phyloP scores from a whole-genome alignment of 64 coral and sea anemone species.

The Pocillopora verrucosa region DNA sequence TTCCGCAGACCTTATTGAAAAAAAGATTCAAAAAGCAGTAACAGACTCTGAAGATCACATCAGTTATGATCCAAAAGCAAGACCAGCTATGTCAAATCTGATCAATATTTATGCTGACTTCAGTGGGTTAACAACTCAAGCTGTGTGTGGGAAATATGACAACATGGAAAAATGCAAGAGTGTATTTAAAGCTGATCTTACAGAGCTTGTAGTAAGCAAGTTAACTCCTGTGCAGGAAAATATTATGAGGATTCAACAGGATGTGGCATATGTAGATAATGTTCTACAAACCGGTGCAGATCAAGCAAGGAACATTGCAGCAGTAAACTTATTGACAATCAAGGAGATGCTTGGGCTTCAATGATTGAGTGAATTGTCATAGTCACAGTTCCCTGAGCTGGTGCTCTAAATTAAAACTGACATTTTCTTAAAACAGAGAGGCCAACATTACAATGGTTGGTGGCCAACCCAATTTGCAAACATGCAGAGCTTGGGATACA shows the following conservation, averaged over 20 bases:
- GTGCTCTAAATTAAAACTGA: no score
- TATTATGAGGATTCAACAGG: conserved; percentile 15
- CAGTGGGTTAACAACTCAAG: conserved; percentile 31
- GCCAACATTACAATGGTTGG: no score
- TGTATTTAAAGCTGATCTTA: conserved; percentile 64
- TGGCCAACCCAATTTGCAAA: no score
- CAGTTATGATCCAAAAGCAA: conserved; percentile 62
- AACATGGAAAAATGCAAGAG: conserved; percentile 62
- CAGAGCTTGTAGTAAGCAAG: conserved; percentile 55
- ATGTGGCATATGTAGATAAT: conserved; percentile 45
- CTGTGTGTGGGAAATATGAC: conserved; percentile 63
- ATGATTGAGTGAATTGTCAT: neutral
- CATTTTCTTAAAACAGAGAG: no score
- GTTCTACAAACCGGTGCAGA: conserved; percentile 49
- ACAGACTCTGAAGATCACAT: conserved; percentile 85
- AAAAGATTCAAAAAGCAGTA: conserved; percentile 74
- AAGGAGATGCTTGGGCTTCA: conserved; percentile 61
- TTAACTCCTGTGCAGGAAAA: conserved; percentile 44
- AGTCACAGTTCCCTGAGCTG: no score
- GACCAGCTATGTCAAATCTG: conserved; percentile 80
- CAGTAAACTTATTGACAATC: conserved; percentile 44
- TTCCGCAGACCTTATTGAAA: conserved; percentile 47
- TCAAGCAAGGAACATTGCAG: conserved; percentile 52
- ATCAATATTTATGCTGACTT: conserved; percentile 76
- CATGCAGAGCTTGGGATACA: no score